These are phyloP conservation scores for Lepidothrix coronata DNA, from an alignment of 2,113 vertebrate species.

Conservation along the genomic window DNA sequence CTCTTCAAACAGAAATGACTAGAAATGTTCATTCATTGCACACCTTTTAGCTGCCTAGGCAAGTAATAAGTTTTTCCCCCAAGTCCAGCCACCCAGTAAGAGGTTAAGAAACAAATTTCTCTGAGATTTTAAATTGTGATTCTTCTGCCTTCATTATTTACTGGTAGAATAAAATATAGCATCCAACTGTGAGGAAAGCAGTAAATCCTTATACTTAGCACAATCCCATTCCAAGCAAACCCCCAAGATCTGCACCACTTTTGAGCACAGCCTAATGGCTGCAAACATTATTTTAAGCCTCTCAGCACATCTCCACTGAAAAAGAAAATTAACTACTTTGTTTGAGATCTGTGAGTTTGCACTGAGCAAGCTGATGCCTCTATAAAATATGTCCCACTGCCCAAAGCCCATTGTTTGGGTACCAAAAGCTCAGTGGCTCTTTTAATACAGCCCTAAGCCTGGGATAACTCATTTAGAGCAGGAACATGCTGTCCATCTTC, in stretches of 20 bases:
- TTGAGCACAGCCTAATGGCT: background rate
- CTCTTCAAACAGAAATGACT: background rate
- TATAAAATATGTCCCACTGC: background rate
- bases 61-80: background rate
- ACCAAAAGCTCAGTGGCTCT: background rate
- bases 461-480: background rate
- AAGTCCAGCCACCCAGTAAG: background rate
- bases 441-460: background rate
- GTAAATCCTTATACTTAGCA: background rate
- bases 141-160: conserved; percentile 9
- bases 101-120: conserved; percentile 1
- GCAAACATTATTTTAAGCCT: background rate
- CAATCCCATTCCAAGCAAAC: background rate
- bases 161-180: background rate
- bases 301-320: background rate
- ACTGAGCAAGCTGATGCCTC: background rate
- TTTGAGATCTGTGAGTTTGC: background rate
- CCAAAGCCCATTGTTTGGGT: background rate
- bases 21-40: background rate
- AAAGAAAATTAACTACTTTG: background rate
- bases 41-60: background rate
- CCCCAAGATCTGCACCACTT: background rate
- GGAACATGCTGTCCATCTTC: background rate
- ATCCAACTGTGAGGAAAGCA: background rate
- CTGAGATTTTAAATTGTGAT: background rate